A percentile compares a stretch with the other conserved stretches of the same genome.
Conservation (phyloP, 2,888 invertebrate genomes). For the Clunio marinus region DNA sequence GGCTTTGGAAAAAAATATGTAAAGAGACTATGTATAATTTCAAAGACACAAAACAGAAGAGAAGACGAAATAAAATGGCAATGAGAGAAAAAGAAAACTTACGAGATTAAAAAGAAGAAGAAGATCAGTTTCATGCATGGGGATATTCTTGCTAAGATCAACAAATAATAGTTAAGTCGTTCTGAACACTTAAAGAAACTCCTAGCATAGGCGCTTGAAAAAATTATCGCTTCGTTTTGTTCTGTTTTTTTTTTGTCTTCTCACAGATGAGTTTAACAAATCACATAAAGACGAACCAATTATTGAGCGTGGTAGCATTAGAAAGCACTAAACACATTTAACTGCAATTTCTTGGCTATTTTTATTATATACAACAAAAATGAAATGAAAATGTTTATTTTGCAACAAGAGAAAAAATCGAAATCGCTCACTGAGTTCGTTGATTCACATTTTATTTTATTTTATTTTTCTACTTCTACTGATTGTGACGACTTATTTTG, state of each 20-base stretch:
- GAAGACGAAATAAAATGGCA: constrained; percentile 22
- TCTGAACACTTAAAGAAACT: not conserved
- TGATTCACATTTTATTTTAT: constrained; percentile 29
- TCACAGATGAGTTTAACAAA: constrained; percentile 16
- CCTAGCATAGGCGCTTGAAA: constrained; percentile 23
- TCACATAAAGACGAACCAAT: constrained; percentile 35
- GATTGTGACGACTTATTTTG: constrained; percentile 26
- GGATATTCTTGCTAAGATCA: constrained; percentile 34
- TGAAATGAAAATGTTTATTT: not conserved
- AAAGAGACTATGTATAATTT: constrained; percentile 11
- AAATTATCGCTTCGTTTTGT: constrained; percentile 19
- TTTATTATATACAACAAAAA: constrained; percentile 1
- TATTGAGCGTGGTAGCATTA: constrained; percentile 13
- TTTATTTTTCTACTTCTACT: not conserved
- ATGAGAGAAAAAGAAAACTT: constrained; percentile 12
- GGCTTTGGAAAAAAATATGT: constrained; percentile 1
- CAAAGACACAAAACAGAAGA: constrained; percentile 33
- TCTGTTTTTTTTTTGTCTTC: not conserved
- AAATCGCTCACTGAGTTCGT: constrained; percentile 22
- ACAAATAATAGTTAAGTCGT: constrained; percentile 29
- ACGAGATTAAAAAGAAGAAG: constrained; percentile 8
- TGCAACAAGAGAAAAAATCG: not conserved
- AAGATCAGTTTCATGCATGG: constrained; percentile 35
- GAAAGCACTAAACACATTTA: not conserved
- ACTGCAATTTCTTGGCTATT: constrained; percentile 15